phyloP scores from a whole-genome alignment of 2,797 vertebrate species.

The Apogon hyalosoma region DNA sequence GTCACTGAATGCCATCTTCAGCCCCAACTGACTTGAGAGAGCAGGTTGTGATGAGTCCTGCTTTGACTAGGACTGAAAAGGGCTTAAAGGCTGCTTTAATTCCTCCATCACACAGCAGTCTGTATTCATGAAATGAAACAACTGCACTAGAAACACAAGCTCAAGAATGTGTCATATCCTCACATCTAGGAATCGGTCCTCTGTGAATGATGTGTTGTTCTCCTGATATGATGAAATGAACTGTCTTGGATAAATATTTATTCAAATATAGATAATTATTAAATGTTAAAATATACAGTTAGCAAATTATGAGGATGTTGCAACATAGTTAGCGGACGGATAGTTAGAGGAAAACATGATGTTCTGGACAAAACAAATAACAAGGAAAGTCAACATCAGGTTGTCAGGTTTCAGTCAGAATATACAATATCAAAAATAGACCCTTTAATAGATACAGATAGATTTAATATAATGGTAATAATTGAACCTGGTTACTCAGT shows the following conservation, averaged over 20 bases:
- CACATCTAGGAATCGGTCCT: not conserved
- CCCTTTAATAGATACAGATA: not conserved
- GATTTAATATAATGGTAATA: not conserved
- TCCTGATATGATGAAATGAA: not conserved
- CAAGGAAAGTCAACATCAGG: not conserved
- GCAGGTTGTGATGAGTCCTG: constrained; percentile 16
- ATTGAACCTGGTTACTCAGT: no score
- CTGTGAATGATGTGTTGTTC: constrained; percentile 16
- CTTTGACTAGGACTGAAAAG: constrained; percentile 9
- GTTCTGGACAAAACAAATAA: not conserved
- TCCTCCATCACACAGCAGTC: constrained; percentile 26
- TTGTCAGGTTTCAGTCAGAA: not conserved
- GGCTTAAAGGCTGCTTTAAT: constrained; percentile 27
- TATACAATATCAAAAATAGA: no score
- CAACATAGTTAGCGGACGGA: not conserved
- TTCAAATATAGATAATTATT: not conserved
- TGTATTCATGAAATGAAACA: constrained; percentile 50
- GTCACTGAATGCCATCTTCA: constrained; percentile 47
- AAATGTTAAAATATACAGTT: not conserved
- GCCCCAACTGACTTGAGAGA: constrained; percentile 53
- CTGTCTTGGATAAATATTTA: not conserved
- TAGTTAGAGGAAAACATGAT: not conserved
- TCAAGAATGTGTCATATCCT: constrained; percentile 49
- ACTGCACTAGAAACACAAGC: constrained; percentile 53
- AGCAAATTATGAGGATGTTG: not conserved